Conservation (phyloP, 1,140 invertebrate genomes). For the Ladona fulva region DNA sequence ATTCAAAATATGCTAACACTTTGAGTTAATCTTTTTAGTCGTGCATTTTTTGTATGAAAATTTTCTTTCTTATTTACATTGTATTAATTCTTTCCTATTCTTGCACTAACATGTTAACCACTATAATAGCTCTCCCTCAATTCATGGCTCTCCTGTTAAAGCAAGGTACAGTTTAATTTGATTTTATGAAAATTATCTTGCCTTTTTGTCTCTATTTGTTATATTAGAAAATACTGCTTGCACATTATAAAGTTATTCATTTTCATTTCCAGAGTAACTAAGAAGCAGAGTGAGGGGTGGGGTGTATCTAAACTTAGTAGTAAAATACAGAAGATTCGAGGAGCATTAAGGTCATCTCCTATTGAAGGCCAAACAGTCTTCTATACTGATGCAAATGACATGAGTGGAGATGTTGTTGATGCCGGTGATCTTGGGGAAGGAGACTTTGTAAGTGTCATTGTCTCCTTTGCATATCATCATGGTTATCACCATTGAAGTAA, state of each 20-base stretch:
- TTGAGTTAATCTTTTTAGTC: no score
- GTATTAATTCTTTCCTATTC: not conserved
- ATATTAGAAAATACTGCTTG: not conserved
- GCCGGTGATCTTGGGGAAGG: constrained; percentile 24
- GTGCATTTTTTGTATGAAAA: constrained; percentile 15
- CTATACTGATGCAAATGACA: constrained; percentile 24
- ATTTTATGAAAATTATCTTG: not conserved
- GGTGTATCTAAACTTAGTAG: constrained; percentile 36
- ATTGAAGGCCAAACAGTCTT: constrained; percentile 34
- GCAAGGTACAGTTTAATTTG: constrained; percentile 22
- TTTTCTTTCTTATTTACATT: not conserved
- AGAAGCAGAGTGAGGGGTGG: constrained; percentile 30
- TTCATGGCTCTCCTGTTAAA: constrained; percentile 29
- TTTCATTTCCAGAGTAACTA: constrained; percentile 23
- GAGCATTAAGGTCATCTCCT: constrained; percentile 34
- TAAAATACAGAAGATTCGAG: constrained; percentile 38
- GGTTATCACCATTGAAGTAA: no score
- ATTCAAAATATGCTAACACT: no score
- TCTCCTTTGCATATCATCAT: not conserved
- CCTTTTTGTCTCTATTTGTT: not conserved
- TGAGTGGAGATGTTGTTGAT: not conserved
- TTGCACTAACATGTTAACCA: not conserved
- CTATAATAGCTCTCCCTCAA: constrained; percentile 26
- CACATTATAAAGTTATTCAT: not conserved
- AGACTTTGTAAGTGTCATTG: constrained; percentile 27